Evolutionary conservation across 2,797 vertebrate species (phyloP).

Genomic region (Meda fulgida): DNA sequence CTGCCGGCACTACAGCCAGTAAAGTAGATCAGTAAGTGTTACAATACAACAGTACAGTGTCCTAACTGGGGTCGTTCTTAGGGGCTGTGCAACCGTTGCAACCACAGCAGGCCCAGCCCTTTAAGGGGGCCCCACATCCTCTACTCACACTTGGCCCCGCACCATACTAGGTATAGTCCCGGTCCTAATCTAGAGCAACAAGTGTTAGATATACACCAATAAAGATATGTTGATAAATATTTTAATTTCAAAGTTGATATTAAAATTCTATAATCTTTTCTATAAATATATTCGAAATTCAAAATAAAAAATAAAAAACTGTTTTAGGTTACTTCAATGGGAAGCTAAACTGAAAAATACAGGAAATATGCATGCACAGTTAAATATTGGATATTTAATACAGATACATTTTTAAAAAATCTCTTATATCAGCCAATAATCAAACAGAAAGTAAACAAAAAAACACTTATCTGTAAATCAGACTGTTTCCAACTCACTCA

Average conservation of each 20-base stretch:
- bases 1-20: background rate
- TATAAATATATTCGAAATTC: background rate
- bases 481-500: background rate
- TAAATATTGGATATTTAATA: conserved; percentile 9
- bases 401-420: background rate
- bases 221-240: background rate
- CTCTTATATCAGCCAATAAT: background rate
- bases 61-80: background rate
- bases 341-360: background rate
- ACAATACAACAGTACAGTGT: background rate
- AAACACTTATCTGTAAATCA: background rate
- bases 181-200: background rate
- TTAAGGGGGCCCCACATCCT: background rate
- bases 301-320: background rate
- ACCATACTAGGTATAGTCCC: background rate
- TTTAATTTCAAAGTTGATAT: background rate
- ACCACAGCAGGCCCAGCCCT: background rate
- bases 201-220: background rate
- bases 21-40: background rate
- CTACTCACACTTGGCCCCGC: background rate
- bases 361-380: background rate
- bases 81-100: background rate
- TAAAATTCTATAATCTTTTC: background rate
- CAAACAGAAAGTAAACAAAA: background rate
- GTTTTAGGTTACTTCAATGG: background rate